Base-by-base conservation (phyloP, 1,140 invertebrate genomes). In the Aporrectodea caliginosa region DNA sequence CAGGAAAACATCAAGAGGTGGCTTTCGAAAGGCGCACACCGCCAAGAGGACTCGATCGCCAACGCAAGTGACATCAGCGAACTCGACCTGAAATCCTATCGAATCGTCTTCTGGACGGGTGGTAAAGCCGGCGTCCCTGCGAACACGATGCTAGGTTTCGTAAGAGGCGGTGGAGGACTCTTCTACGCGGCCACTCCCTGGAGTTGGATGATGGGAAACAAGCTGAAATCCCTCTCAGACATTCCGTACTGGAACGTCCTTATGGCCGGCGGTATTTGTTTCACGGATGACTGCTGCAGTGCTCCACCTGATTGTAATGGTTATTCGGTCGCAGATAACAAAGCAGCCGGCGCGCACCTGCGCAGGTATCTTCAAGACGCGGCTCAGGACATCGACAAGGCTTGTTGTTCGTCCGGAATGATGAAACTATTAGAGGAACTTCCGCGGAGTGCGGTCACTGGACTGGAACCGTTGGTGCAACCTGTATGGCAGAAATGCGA, bases 181-280 rank as follows among this genome's bases (percentile, higher is more conserved):
- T 30, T 78, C 0, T 68, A 78, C 35, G 77, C 76, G 2, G 73
- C 73, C 2, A 72, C 73, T 58, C 80, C 80, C 14, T 81, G 80
- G 80, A 75, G 77, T 1, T 81, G 80, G 80, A 22, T 78, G 16
- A 77, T 78, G 33, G 16, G 32, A 32, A 78, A 81, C 43, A 68
- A 34, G 1, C 43, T 43, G 1, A 74, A 78, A 35, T 74, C 32
- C 1, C 58, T 73, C 16, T 16, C 22, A 31, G 76, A 81, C 27
- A 73, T 81, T 32, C 80, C 80, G 0, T 69, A 80, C 31, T 68
- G 16, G 6, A 34, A 35, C 22, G 68, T 78, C 32, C 72, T 81
- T 27, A 27, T 30, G 0, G 29, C n/a, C 14, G 76, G 35, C 29
- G 80, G 80, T 2, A 0, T 80, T 16, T 32, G 58, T n/a, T 80